These are phyloP conservation scores for Bombus breviceps DNA, from an alignment of 1,140 invertebrate species.

Conservation along the genomic window DNA sequence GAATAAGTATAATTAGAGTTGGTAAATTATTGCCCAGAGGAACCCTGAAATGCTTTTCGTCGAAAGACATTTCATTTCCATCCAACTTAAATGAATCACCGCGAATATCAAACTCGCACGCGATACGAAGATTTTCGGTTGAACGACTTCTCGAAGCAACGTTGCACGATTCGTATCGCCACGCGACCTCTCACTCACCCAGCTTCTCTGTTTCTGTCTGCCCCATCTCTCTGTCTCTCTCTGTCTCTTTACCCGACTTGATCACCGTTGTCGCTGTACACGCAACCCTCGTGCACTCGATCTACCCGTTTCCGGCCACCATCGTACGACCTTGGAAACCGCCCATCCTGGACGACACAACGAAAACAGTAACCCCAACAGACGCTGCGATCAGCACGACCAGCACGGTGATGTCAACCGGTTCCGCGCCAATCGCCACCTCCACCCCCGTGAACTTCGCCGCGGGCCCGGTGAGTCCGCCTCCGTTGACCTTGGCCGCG, in stretches of 20 bases:
- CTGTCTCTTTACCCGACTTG: conserved; percentile 38
- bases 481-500: conserved; percentile 82
- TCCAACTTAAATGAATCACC: not conserved
- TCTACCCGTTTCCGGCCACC: conserved; percentile 1
- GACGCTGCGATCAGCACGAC: conserved; percentile 54
- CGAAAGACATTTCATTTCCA: not conserved
- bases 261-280: conserved; percentile 46
- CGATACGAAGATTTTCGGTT: not conserved
- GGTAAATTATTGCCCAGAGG: too few relatives aligned
- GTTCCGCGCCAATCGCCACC: conserved; percentile 72
- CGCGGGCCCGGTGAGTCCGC: conserved; percentile 83
- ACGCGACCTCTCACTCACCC: conserved; percentile 48
- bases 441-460: conserved; percentile 73
- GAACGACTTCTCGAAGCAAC: conserved; percentile 46
- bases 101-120: not conserved
- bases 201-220: conserved; percentile 62
- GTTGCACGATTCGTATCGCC: conserved; percentile 37
- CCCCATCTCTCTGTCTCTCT: conserved; percentile 34
- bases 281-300: conserved; percentile 44
- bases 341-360: not conserved
- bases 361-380: conserved; percentile 52
- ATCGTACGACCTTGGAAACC: conserved; percentile 38
- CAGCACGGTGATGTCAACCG: conserved; percentile 52
- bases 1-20: too few relatives aligned
- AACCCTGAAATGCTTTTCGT: not conserved